phyloP scores from a whole-genome alignment of 2,888 invertebrate species.

The Zygaena filipendulae region DNA sequence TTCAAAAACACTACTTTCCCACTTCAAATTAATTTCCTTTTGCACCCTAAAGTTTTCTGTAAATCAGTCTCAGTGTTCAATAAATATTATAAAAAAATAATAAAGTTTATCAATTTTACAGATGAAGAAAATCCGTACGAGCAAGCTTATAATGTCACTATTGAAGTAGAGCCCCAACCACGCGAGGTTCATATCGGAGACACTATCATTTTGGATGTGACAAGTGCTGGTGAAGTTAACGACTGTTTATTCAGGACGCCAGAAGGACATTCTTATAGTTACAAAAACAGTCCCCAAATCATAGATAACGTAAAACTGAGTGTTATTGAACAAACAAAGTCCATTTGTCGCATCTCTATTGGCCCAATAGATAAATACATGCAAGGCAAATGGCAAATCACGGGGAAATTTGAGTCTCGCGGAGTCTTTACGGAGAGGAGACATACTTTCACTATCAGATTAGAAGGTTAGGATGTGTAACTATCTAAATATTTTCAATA shows the following conservation, averaged over 20 bases:
- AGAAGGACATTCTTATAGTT: constrained; percentile 15
- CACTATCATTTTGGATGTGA: constrained; percentile 17
- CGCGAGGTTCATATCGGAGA: constrained; percentile 22
- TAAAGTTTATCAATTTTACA: constrained; percentile 9
- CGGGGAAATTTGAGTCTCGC: constrained; percentile 27
- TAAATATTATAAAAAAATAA: not conserved
- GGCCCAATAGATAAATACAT: constrained; percentile 22
- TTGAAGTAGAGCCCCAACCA: constrained; percentile 12
- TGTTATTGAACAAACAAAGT: too few species aligned
- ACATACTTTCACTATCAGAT: constrained; percentile 20
- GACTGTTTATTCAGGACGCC: constrained; percentile 22
- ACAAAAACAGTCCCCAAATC: constrained; percentile 5
- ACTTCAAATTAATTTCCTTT: not conserved
- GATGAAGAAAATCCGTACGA: constrained; percentile 25
- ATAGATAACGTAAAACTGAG: constrained; percentile 19
- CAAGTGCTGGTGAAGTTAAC: constrained; percentile 18
- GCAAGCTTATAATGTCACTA: constrained; percentile 29
- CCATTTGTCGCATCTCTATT: constrained; percentile 23
- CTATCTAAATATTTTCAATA: constrained; percentile 18
- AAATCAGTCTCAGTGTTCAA: too few species aligned
- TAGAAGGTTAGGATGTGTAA: constrained; percentile 24
- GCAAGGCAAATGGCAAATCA: constrained; percentile 27
- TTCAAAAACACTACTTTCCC: not conserved
- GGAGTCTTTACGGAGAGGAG: constrained; percentile 21
- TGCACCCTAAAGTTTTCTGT: too few species aligned